Conservation (phyloP, 2,797 vertebrate genomes). For the Neopelma chrysocephalum region DNA sequence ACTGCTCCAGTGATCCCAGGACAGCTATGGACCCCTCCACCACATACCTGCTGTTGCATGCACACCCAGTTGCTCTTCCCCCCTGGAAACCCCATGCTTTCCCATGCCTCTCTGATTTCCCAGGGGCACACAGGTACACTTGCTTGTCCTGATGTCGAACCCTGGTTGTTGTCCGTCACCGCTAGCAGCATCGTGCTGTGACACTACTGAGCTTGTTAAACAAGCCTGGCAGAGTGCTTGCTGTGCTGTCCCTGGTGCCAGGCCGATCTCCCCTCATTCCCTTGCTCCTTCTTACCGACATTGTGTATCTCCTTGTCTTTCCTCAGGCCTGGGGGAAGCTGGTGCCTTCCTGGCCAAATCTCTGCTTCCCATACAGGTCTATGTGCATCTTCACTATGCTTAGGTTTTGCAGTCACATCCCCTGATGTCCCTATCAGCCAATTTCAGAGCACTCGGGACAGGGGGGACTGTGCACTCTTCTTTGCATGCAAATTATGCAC, state of each 20-base stretch:
- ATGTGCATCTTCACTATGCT: slow-evolving; percentile 12
- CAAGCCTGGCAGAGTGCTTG: neutral
- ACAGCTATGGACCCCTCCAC: neutral
- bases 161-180: neutral
- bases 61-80: neutral
- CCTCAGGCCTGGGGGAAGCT: neutral
- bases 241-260: neutral
- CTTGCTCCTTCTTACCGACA: neutral
- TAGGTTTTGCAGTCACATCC: slow-evolving; percentile 45
- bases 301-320: neutral
- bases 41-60: neutral
- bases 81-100: neutral
- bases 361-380: neutral
- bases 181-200: neutral
- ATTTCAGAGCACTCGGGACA: slow-evolving; percentile 46
- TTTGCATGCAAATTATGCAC: slow-evolving; percentile 2
- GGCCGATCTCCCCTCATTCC: neutral
- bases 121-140: fast-evolving
- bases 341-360: neutral
- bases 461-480: neutral
- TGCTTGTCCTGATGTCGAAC: neutral
- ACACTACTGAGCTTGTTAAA: neutral
- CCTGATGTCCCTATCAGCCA: slow-evolving; percentile 17
- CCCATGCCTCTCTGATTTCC: neutral
- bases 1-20: neutral